phyloP scores from a whole-genome alignment of 2,888 invertebrate genomes.

The Steinernema hermaphroditum region DNA sequence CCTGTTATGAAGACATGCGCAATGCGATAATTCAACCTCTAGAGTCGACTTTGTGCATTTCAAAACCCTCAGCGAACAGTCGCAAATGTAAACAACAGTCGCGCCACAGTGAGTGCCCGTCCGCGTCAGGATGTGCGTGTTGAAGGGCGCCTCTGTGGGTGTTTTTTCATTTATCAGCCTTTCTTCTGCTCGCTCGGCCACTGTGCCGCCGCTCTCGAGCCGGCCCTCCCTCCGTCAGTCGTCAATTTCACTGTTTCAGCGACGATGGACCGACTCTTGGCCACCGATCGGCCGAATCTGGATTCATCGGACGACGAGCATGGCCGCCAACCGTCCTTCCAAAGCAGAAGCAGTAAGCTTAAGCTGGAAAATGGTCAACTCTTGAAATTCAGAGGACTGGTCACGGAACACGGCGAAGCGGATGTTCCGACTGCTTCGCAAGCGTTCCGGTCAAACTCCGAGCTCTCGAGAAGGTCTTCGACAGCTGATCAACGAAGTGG shows the following conservation, averaged over 20 bases:
- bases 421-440: slow-evolving; percentile 39
- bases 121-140: slow-evolving; percentile 2
- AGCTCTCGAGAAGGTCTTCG: slow-evolving; percentile 34
- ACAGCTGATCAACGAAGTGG: slow-evolving; percentile 36
- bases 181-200: not conserved
- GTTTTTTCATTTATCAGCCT: not conserved
- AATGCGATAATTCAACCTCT: too few species aligned
- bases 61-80: not conserved
- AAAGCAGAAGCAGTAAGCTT: not conserved
- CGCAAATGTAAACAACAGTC: not conserved
- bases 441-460: not conserved
- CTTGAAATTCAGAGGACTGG: slow-evolving; percentile 33
- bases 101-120: not conserved
- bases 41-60: not conserved
- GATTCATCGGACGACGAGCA: slow-evolving; percentile 10
- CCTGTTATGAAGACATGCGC: too few species aligned
- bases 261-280: not conserved
- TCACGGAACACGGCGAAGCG: slow-evolving; percentile 45
- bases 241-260: slow-evolving; percentile 2
- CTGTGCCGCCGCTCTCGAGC: not conserved
- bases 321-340: not conserved
- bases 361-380: not conserved
- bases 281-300: slow-evolving; percentile 14
- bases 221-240: not conserved
- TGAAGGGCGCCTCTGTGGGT: not conserved